Base-by-base conservation (phyloP, 2,888 invertebrate species). In the Drepana falcataria region DNA sequence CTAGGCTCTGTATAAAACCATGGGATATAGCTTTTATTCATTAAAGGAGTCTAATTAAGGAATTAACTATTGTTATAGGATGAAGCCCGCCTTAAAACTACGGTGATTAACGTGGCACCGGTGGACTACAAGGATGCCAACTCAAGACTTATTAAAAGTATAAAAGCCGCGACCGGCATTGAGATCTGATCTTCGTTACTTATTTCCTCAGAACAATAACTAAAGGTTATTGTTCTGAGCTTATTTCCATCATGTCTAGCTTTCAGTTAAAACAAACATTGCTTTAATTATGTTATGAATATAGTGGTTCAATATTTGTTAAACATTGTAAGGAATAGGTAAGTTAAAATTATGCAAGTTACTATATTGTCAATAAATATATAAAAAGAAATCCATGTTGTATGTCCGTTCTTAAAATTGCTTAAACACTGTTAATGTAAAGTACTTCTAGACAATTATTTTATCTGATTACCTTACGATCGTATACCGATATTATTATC, bases 51-150 rank as follows among this genome's bases (percentile, higher is more conserved):
- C 1, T 21, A 21, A 21, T 21, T 21, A 21, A 21, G 21, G 21
- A 21, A 21, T 21, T 21, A 21, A 21, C 21, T 21, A 64, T 67
- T 60, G 69, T 91, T 91, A 35, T 84, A 96, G 96, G 97, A 97
- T 83, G 97, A 97, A 83, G 92, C 92, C 44, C 93, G 96, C 48
- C 85, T 97, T 62, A 97, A 96, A 86, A 94, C 95, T 0, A 93
- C 94, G 0, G 94, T 95, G 7, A 88, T 95, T 66, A 92, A 89
- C 53, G 94, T 95, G 0, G 91, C 93, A 7, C 94, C 95, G 0
- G 80, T 98, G 0, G 95, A 97, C 81, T 94, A 94, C 78, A 94
- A 94, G 63, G 95, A 95, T 41, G 96, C 95, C 57, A 96, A 95
- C 66, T 86, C 93, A 40, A 92, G 94, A 74, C 88, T 98, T 53